Percentiles rank a stretch among this genome's conserved stretches.
Evolutionary conservation across 1,140 invertebrate species (phyloP).

Genomic region (Daktulosphaira vitifoliae): DNA sequence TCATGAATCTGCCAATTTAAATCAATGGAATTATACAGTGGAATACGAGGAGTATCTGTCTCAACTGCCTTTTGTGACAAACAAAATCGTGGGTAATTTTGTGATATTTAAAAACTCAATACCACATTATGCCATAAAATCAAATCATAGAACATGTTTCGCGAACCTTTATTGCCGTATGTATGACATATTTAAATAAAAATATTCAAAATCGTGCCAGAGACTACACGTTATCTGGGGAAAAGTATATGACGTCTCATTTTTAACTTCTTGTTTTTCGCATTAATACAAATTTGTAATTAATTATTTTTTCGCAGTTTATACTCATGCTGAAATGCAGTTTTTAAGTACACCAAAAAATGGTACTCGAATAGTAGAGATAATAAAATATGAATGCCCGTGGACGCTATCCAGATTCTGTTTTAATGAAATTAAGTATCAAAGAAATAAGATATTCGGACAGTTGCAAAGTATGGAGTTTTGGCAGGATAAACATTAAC

Average conservation of each 20-base stretch:
- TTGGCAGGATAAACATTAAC: background rate
- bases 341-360: constrained; percentile 44
- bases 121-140: constrained; percentile 50
- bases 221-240: no score
- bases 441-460: constrained; percentile 49
- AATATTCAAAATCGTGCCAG: no score
- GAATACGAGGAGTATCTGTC: constrained; percentile 56
- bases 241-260: no score
- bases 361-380: constrained; percentile 51
- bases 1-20: constrained; percentile 54
- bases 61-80: constrained; percentile 53
- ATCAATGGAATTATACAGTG: constrained; percentile 61
- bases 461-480: background rate
- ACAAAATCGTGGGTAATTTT: constrained; percentile 51
- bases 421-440: constrained; percentile 51
- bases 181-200: constrained; percentile 42
- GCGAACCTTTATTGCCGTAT: constrained; percentile 51
- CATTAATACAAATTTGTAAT: no score
- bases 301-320: background rate
- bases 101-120: constrained; percentile 47
- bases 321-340: constrained; percentile 43
- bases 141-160: constrained; percentile 56
- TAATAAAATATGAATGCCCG: constrained; percentile 55
- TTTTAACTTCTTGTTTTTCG: no score
- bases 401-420: constrained; percentile 50